Evolutionary conservation across 2,797 vertebrate genomes (phyloP).

Genomic region (Melanotaenia trifasciata): DNA sequence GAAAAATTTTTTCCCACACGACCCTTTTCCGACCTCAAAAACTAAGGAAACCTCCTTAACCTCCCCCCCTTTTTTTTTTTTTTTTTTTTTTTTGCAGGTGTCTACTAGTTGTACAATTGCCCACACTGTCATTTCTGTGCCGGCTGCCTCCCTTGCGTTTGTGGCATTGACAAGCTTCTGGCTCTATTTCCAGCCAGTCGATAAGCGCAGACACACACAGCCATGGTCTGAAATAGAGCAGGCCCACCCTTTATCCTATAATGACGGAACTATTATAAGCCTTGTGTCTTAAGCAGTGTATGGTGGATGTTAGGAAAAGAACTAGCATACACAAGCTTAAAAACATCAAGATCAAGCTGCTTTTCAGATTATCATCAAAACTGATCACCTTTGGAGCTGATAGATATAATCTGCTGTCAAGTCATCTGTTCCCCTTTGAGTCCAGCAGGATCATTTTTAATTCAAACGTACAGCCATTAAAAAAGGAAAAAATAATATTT

Average conservation of each 20-base stretch:
- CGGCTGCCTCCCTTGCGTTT: conserved; percentile 51
- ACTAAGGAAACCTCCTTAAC: conserved; percentile 36
- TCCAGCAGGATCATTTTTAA: conserved; percentile 18
- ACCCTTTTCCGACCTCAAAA: no score
- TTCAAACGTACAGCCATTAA: not conserved
- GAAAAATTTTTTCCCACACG: no score
- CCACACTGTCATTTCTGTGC: conserved; percentile 37
- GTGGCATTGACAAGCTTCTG: conserved; percentile 72
- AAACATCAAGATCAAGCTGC: conserved; percentile 77
- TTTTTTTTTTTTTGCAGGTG: conserved; percentile 59
- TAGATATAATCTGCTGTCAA: conserved; percentile 48
- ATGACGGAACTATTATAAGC: conserved; percentile 78
- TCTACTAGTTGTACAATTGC: conserved; percentile 57
- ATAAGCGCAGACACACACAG: conserved; percentile 70
- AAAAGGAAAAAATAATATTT: conserved; percentile 27
- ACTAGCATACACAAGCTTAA: conserved; percentile 53
- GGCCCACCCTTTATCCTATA: conserved; percentile 77
- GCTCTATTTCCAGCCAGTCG: conserved; percentile 76
- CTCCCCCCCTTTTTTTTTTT: conserved; percentile 32
- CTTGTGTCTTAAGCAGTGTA: conserved; percentile 71
- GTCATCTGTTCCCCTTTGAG: conserved; percentile 22
- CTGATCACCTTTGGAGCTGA: conserved; percentile 48
- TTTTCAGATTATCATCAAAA: conserved; percentile 76
- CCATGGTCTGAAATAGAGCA: conserved; percentile 78
- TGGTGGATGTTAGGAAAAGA: conserved; percentile 52